A percentile compares a stretch with the other conserved stretches of the same genome.
These are phyloP conservation scores for Zoanthus sociatus DNA, from an alignment of 92 coral and sea anemone species.

Conservation along the genomic window DNA sequence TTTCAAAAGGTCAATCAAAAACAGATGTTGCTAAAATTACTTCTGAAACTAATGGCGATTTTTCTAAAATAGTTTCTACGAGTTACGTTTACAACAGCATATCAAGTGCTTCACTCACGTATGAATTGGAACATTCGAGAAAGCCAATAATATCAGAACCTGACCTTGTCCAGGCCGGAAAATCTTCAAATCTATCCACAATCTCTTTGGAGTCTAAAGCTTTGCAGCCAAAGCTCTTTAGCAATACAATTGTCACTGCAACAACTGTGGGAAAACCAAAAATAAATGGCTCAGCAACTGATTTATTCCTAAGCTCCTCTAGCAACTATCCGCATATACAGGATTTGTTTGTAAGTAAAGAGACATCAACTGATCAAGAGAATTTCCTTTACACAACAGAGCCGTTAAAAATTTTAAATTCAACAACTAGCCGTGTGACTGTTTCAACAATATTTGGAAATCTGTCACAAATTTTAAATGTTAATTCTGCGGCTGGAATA, in stretches of 20 bases:
- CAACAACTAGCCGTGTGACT: background rate
- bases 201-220: background rate
- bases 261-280: background rate
- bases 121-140: background rate
- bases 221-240: background rate
- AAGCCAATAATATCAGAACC: background rate
- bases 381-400: background rate
- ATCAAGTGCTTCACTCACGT: background rate
- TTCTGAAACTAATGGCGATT: background rate
- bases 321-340: background rate
- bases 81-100: background rate
- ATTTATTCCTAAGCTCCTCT: background rate
- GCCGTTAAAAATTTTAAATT: background rate
- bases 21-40: background rate
- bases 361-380: background rate
- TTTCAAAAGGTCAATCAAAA: background rate
- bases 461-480: background rate
- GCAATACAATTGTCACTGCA: background rate
- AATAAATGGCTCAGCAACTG: background rate
- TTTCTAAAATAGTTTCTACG: background rate
- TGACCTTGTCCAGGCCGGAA: background rate
- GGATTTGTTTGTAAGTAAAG: background rate
- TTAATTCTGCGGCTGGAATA: background rate
- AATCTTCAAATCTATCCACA: background rate
- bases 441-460: background rate